Conservation (phyloP, 2,113 vertebrate species). For the Cryptotis parvus region DNA sequence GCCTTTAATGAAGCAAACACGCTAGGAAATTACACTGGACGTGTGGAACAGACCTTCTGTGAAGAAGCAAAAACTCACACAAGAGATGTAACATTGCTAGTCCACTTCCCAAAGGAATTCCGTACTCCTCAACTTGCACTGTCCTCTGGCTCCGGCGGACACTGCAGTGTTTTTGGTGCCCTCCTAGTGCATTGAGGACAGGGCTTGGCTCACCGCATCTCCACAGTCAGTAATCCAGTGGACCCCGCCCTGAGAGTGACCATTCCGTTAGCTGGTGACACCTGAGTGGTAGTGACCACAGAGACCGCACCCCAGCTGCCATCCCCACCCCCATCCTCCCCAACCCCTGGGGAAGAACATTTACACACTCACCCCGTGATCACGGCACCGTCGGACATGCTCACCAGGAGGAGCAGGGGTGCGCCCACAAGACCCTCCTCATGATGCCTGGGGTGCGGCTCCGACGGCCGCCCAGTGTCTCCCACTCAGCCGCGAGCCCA, state of each 20-base stretch:
- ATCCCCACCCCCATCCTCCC: not conserved
- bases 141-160: not conserved
- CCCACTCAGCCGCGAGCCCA: not conserved
- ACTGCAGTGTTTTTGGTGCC: not conserved
- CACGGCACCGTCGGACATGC: constrained; percentile 73
- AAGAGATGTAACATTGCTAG: not conserved
- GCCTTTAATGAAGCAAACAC: not conserved
- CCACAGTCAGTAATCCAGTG: not conserved
- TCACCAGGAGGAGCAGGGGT: constrained; percentile 78
- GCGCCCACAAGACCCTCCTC: constrained; percentile 59
- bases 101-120: not conserved
- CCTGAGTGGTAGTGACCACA: too few species aligned
- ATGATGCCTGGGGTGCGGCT: constrained; percentile 58
- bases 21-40: not conserved
- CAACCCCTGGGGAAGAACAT: not conserved
- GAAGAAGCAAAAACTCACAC: constrained; percentile 12
- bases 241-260: not conserved
- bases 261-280: too few species aligned
- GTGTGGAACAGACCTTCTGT: not conserved
- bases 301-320: too few species aligned
- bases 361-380: constrained; percentile 85
- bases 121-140: not conserved
- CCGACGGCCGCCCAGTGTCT: not conserved
- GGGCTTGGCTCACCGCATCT: not conserved
- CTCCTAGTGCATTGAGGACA: not conserved